These are phyloP conservation scores for Ctenoplectra terminalis DNA, from an alignment of 1,140 invertebrate genomes.

Conservation along the genomic window DNA sequence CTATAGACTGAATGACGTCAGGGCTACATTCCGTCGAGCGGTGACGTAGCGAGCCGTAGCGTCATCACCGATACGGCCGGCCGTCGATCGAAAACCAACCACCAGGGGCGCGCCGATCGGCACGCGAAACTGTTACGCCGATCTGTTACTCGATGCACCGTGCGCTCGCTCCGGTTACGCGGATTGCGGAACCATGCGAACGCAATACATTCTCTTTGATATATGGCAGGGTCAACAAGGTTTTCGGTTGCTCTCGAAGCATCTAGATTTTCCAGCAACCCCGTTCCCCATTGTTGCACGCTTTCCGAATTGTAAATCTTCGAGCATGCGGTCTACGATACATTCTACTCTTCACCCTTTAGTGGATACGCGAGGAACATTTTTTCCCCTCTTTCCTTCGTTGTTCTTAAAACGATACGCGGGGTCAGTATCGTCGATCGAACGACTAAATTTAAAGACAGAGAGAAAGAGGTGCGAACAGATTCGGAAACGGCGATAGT, in stretches of 20 bases:
- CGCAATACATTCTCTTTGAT: slow-evolving; percentile 11
- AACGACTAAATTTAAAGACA: neutral
- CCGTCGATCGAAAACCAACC: slow-evolving; percentile 55
- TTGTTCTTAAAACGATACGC: too few species aligned
- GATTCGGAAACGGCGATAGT: slow-evolving; percentile 44
- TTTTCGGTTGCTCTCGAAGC: neutral
- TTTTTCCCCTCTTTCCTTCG: neutral
- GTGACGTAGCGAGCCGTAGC: slow-evolving; percentile 76
- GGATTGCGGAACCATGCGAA: slow-evolving; percentile 12
- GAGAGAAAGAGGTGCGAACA: slow-evolving; percentile 25
- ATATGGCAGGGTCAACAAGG: slow-evolving; percentile 25
- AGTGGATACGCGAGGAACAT: neutral
- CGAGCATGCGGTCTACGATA: too few species aligned
- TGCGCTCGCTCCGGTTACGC: neutral
- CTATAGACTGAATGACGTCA: slow-evolving; percentile 74
- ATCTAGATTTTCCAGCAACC: neutral
- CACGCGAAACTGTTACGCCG: slow-evolving; percentile 55
- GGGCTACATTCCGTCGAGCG: slow-evolving; percentile 64
- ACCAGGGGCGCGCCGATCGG: slow-evolving; percentile 57
- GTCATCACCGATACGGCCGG: slow-evolving; percentile 65
- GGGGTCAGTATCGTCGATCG: neutral
- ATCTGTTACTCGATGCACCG: slow-evolving; percentile 44
- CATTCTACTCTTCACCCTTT: neutral
- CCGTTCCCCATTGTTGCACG: neutral
- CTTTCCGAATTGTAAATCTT: neutral